phyloP scores from a whole-genome alignment of 37 sponge, comb jelly and placozoan genomes.

The Cliona cf. orientalis region DNA sequence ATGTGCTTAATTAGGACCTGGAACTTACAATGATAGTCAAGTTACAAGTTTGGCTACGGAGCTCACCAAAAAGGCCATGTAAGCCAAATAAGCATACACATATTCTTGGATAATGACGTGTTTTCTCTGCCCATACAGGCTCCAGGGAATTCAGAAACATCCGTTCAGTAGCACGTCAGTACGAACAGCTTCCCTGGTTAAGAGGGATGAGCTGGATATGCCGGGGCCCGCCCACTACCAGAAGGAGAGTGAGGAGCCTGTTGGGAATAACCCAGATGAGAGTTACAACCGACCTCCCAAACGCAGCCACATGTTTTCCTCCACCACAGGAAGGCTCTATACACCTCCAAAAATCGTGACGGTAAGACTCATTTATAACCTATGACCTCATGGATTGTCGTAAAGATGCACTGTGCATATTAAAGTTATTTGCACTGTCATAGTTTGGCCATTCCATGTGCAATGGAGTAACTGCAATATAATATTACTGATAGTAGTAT shows the following conservation, averaged over 20 bases:
- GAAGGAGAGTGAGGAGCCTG: neutral
- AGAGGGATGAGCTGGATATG: slow-evolving; percentile 68
- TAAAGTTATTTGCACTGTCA: neutral
- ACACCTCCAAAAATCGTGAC: slow-evolving; percentile 78
- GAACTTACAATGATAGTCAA: slow-evolving; percentile 80
- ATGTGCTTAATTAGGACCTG: slow-evolving; percentile 71
- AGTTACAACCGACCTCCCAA: neutral
- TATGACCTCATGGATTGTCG: neutral
- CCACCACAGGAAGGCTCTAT: slow-evolving; percentile 68
- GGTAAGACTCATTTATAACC: slow-evolving; percentile 11
- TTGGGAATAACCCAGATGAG: neutral
- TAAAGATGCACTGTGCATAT: neutral
- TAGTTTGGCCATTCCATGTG: too few species aligned
- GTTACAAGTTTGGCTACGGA: slow-evolving; percentile 71
- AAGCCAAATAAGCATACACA: neutral
- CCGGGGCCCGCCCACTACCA: slow-evolving; percentile 83
- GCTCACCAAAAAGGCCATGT: slow-evolving; percentile 75
- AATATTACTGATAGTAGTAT: too few species aligned
- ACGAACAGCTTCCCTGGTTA: slow-evolving; percentile 81
- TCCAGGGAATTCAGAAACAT: slow-evolving; percentile 21
- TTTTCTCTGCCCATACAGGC: neutral
- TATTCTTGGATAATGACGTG: neutral
- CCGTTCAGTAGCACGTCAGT: slow-evolving; percentile 91
- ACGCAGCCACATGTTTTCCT: slow-evolving; percentile 69
- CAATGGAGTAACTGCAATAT: too few species aligned